Percentiles rank a stretch among this genome's conserved stretches.
phyloP scores from a whole-genome alignment of 2,113 vertebrate species.

The Catharus fuscescens region DNA sequence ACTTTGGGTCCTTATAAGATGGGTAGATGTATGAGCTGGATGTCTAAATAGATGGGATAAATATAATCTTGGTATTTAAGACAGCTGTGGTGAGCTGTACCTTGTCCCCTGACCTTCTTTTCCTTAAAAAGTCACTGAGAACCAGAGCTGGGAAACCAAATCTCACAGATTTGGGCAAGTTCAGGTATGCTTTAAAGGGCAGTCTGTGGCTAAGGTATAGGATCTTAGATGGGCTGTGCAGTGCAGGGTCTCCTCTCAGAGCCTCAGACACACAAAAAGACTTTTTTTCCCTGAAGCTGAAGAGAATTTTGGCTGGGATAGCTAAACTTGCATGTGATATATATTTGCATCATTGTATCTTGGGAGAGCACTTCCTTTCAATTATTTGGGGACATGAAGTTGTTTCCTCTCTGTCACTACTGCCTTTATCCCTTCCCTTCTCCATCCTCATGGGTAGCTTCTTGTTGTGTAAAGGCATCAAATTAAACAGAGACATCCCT shows the following conservation, averaged over 20 bases:
- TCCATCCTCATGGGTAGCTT: not conserved
- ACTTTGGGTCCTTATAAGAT: not conserved
- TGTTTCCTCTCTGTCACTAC: not conserved
- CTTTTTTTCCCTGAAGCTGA: not conserved
- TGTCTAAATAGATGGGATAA: not conserved
- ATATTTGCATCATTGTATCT: not conserved
- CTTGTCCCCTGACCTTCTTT: not conserved
- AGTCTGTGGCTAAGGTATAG: accelerated
- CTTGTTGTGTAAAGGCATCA: not conserved
- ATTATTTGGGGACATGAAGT: not conserved
- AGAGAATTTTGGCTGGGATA: not conserved
- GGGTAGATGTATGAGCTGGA: not conserved
- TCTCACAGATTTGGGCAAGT: not conserved
- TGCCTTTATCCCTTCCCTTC: not conserved
- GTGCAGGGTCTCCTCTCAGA: not conserved
- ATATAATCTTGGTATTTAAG: not conserved
- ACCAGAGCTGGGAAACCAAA: not conserved
- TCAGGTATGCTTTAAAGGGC: not conserved
- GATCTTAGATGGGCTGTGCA: not conserved
- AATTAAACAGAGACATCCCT: not conserved
- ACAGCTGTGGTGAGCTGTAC: not conserved
- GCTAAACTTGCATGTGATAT: not conserved
- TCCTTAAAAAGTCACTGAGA: not conserved
- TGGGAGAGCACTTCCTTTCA: not conserved
- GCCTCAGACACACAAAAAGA: not conserved